These are phyloP conservation scores for Pygmarrhopalites habei DNA, from an alignment of 1,140 invertebrate species.

Conservation along the genomic window DNA sequence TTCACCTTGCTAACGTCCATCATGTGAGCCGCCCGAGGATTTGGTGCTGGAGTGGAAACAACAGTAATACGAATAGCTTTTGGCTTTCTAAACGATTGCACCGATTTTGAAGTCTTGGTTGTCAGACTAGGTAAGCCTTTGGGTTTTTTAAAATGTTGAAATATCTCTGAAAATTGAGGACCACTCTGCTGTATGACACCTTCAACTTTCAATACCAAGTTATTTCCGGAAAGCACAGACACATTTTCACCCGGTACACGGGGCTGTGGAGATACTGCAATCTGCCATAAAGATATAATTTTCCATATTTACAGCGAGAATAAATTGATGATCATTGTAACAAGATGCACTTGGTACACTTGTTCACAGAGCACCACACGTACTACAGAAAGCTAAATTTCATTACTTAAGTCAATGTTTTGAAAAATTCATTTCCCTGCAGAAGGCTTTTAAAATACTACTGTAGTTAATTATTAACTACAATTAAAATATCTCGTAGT, in stretches of 20 bases:
- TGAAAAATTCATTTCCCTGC: too few species aligned
- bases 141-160: neutral
- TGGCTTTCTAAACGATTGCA: conserved; percentile 6
- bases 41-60: conserved; percentile 34
- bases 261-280: conserved; percentile 77
- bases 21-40: too few species aligned
- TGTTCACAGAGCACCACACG: too few species aligned
- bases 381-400: too few species aligned
- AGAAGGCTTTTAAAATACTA: too few species aligned
- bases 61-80: conserved; percentile 41
- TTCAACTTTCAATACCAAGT: conserved; percentile 76
- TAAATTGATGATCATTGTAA: too few species aligned
- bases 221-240: conserved; percentile 63
- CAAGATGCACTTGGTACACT: too few species aligned
- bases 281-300: conserved; percentile 44
- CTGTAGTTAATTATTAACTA: too few species aligned
- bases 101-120: too few species aligned
- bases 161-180: neutral
- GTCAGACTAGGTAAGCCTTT: conserved; percentile 11
- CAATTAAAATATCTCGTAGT: too few species aligned
- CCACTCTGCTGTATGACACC: conserved; percentile 66
- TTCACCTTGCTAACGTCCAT: conserved; percentile 25
- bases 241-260: conserved; percentile 66
- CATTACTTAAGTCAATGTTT: too few species aligned
- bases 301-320: too few species aligned